phyloP scores from a whole-genome alignment of 2,797 vertebrate species.

The Chiroxiphia lanceolata region DNA sequence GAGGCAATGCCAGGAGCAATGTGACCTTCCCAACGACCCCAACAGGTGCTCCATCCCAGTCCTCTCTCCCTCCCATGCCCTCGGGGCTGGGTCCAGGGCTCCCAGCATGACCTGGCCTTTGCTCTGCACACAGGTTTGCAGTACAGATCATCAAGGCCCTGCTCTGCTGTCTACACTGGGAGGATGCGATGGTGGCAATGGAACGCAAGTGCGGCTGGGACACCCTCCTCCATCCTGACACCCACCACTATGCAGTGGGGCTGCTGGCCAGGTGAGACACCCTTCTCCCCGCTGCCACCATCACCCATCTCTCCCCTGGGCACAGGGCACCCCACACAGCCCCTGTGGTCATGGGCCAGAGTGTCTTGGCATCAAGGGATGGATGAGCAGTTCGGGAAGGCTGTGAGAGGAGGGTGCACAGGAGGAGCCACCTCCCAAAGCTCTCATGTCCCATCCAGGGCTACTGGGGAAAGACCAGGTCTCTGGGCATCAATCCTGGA shows the following conservation, averaged over 20 bases:
- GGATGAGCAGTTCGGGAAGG: background rate
- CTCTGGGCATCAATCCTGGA: background rate
- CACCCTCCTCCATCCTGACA: background rate
- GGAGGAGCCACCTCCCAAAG: background rate
- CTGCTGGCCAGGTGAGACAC: background rate
- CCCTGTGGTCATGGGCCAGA: background rate
- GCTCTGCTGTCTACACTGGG: background rate
- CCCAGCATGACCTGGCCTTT: background rate
- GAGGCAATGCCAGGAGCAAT: background rate
- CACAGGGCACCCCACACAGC: background rate
- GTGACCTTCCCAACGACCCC: background rate
- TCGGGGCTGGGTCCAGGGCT: background rate
- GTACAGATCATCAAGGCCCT: background rate
- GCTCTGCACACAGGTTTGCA: background rate
- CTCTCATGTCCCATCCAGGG: accelerated
- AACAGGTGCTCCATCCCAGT: background rate
- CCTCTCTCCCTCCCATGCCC: background rate
- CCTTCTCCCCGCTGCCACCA: background rate
- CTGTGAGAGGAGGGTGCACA: background rate
- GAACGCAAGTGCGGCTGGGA: background rate
- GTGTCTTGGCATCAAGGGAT: background rate
- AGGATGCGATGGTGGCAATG: background rate
- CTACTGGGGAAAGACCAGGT: background rate
- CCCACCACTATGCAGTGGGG: background rate
- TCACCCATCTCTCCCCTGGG: background rate